A percentile compares a stretch with the other conserved stretches of the same genome.
Evolutionary conservation across 2,797 vertebrate genomes (phyloP).

Genomic region (Dromococcyx pavoninus): DNA sequence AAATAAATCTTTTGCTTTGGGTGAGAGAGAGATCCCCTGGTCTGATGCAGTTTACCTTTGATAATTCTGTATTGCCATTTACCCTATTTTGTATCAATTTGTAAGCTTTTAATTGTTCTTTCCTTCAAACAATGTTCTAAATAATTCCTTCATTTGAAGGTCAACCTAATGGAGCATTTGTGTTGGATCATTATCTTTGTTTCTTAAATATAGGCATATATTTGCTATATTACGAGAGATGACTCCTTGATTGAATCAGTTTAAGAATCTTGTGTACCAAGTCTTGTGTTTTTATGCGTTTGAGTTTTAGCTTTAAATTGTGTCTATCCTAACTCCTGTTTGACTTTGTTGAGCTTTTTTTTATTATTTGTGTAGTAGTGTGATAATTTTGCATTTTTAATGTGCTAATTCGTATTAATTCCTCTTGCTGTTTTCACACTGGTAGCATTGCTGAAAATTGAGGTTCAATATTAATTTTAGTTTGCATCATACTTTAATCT

Average conservation of each 20-base stretch:
- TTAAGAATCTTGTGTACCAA: not conserved
- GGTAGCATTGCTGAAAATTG: not conserved
- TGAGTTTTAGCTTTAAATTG: not conserved
- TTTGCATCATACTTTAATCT: not conserved
- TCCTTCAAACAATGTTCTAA: not conserved
- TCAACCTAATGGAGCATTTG: not conserved
- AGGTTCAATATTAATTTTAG: not conserved
- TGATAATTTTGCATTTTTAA: not conserved
- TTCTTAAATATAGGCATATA: not conserved
- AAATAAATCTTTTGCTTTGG: not conserved
- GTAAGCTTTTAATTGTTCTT: not conserved
- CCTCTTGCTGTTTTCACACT: not conserved
- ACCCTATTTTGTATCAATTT: not conserved
- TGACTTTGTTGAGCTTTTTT: not conserved
- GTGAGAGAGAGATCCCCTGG: not conserved
- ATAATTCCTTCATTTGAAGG: not conserved
- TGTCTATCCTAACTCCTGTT: not conserved
- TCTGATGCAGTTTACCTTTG: not conserved
- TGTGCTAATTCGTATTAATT: not conserved
- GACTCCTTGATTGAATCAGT: not conserved
- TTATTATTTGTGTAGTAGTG: not conserved
- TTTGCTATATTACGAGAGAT: not conserved
- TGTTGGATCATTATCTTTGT: not conserved
- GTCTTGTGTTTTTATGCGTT: not conserved
- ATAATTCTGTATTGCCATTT: not conserved